Percentiles rank a stretch among this genome's conserved stretches.
phyloP scores from a whole-genome alignment of 1,140 invertebrate species.

The Drosophila obscura region DNA sequence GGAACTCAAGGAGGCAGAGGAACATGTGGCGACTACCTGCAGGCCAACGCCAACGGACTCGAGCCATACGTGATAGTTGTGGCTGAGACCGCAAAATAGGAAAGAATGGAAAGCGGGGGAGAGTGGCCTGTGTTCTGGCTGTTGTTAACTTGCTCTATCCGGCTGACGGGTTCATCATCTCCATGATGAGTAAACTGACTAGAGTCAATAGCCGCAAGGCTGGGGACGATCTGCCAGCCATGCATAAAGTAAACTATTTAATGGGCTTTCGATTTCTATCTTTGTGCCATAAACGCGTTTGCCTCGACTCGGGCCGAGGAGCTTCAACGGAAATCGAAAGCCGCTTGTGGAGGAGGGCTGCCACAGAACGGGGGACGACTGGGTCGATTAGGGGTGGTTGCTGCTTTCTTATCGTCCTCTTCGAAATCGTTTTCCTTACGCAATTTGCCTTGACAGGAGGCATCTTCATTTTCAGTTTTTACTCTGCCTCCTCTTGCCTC shows the following conservation, averaged over 20 bases:
- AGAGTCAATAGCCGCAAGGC: constrained; percentile 74
- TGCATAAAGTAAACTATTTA: constrained; percentile 82
- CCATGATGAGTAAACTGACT: constrained; percentile 53
- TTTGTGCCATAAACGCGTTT: constrained; percentile 61
- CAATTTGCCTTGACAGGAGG: constrained; percentile 54
- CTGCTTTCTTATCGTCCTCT: constrained; percentile 27
- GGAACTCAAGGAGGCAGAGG: constrained; percentile 54
- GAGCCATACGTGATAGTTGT: constrained; percentile 31
- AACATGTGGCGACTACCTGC: constrained; percentile 71
- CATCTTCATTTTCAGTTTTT: constrained; percentile 34
- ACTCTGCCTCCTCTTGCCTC: constrained; percentile 10
- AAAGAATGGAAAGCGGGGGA: background rate
- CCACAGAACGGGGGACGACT: constrained; percentile 31
- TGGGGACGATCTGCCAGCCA: constrained; percentile 72
- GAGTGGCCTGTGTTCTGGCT: constrained; percentile 36
- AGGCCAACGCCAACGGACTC: constrained; percentile 19
- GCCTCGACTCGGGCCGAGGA: constrained; percentile 34
- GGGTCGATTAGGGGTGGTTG: constrained; percentile 34
- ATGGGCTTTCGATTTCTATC: constrained; percentile 74
- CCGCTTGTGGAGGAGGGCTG: constrained; percentile 56
- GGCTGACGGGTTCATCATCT: constrained; percentile 70
- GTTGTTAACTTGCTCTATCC: constrained; percentile 57
- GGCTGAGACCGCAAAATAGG: constrained; percentile 23
- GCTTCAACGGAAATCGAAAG: constrained; percentile 73
- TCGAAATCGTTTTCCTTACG: constrained; percentile 68